A percentile compares a stretch with the other conserved stretches of the same genome.
phyloP scores from a whole-genome alignment of 2,888 invertebrate genomes.

The Cenopis cana region DNA sequence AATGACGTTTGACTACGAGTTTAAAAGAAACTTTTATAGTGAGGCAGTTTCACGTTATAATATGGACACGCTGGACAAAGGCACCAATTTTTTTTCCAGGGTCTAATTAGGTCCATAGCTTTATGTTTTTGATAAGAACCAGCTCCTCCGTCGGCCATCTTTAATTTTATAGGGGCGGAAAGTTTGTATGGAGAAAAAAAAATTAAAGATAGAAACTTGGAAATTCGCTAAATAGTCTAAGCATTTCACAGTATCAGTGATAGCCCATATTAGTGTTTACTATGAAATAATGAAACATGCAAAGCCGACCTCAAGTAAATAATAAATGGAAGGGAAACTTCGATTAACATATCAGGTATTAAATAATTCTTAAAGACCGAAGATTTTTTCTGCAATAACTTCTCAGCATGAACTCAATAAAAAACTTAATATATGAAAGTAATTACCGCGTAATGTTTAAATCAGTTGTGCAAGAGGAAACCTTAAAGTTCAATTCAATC shows the following conservation, averaged over 20 bases:
- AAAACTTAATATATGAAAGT: constrained; percentile 22
- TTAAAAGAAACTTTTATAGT: constrained; percentile 10
- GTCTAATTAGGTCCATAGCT: no score
- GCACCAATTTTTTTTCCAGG: no score
- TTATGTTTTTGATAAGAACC: no score
- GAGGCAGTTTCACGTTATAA: no score
- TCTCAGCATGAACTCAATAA: constrained; percentile 17
- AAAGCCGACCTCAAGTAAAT: not conserved
- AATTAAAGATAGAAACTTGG: no score
- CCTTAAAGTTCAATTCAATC: constrained; percentile 56
- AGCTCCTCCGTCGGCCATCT: no score
- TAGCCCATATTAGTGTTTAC: no score
- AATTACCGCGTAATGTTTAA: constrained; percentile 15
- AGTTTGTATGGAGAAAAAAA: no score
- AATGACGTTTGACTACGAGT: not conserved
- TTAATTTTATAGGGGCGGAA: no score
- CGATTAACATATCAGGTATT: not conserved
- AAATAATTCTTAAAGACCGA: not conserved
- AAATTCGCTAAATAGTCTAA: no score
- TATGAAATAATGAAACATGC: not conserved
- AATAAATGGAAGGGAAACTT: not conserved
- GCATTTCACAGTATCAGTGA: no score
- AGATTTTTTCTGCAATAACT: constrained; percentile 3
- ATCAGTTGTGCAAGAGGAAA: constrained; percentile 32
- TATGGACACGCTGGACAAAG: no score